phyloP scores from a whole-genome alignment of 2,113 vertebrate species.

The Cryptomyrus ogoouensis region DNA sequence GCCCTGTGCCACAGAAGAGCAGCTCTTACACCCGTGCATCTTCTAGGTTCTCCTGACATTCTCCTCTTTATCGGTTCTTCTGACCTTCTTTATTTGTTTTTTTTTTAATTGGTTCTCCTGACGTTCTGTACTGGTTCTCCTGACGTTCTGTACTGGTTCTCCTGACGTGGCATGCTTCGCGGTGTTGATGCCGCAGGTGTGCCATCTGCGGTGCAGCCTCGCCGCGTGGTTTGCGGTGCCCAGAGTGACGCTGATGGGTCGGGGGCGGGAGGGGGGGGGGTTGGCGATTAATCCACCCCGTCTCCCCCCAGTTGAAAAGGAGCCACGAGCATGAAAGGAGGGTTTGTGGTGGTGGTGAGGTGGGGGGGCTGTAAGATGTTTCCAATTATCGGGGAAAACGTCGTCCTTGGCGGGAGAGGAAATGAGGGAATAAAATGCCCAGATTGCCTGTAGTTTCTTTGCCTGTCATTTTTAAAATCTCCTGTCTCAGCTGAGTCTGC shows the following conservation, averaged over 20 bases:
- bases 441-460: slow-evolving; percentile 45
- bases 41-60: neutral
- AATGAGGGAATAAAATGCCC: slow-evolving; percentile 53
- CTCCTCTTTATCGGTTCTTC: neutral
- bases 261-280: neutral
- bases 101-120: too few species aligned
- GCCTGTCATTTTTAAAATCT: neutral
- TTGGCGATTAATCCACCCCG: neutral
- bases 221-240: neutral
- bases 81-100: neutral
- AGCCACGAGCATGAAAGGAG: too few species aligned
- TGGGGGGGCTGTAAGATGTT: slow-evolving; percentile 42
- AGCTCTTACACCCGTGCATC: neutral
- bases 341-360: slow-evolving; percentile 18
- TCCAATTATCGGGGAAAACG: slow-evolving; percentile 45
- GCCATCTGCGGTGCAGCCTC: neutral
- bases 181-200: neutral
- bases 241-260: neutral
- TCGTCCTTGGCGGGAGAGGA: slow-evolving; percentile 35
- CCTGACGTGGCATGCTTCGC: neutral
- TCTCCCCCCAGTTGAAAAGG: neutral
- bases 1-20: neutral
- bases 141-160: neutral
- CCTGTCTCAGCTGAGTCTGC: neutral
- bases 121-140: too few species aligned